Percentiles rank a stretch among this genome's conserved stretches.
Conservation (phyloP, 1,140 invertebrate species). For the Habropoda laboriosa region DNA sequence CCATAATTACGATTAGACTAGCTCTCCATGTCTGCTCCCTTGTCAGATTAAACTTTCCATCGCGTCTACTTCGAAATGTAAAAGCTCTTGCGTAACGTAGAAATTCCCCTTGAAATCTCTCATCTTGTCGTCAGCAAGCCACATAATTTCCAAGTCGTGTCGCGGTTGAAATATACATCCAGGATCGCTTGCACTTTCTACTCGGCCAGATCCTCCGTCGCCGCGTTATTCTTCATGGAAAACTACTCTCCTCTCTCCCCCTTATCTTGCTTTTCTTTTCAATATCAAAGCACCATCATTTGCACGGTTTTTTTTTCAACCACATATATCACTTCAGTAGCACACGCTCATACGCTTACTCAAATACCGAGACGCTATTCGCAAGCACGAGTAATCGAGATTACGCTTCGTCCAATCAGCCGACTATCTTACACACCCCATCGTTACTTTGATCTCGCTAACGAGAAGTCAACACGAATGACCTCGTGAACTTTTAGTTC, state of each 20-base stretch:
- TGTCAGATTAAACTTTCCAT: not conserved
- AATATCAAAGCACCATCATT: not conserved
- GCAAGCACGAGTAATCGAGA: no score
- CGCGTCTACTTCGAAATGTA: not conserved
- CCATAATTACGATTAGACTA: not conserved
- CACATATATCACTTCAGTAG: not conserved
- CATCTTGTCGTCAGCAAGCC: not conserved
- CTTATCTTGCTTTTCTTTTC: not conserved
- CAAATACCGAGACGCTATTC: no score
- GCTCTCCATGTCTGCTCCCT: not conserved
- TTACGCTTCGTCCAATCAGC: slow-evolving; percentile 4
- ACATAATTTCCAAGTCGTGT: slow-evolving; percentile 26
- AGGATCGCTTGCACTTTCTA: slow-evolving; percentile 9
- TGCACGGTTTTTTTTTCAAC: not conserved
- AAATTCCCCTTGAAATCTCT: slow-evolving; percentile 14
- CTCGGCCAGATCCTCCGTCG: not conserved
- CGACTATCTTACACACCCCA: no score
- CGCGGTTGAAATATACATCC: slow-evolving; percentile 13
- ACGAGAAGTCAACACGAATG: slow-evolving; percentile 28
- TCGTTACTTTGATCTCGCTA: slow-evolving; percentile 33
- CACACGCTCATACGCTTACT: not conserved
- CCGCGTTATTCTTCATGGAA: not conserved
- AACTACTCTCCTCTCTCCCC: not conserved
- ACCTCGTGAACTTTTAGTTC: slow-evolving; percentile 30
- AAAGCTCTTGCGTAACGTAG: not conserved